phyloP scores from a whole-genome alignment of 1,140 invertebrate species.

The Zeugodacus cucurbitae region DNA sequence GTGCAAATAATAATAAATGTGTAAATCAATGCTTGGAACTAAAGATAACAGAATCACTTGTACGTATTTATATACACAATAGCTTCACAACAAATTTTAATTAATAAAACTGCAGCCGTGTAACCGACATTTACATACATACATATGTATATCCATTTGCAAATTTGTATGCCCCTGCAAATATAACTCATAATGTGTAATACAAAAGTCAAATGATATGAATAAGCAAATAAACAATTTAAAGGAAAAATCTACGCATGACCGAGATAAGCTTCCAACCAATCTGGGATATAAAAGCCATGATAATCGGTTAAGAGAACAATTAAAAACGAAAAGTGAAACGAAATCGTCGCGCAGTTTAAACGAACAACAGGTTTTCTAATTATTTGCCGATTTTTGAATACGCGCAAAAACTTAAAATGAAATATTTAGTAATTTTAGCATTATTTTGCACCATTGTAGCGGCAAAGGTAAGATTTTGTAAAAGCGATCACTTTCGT shows the following conservation, averaged over 20 bases:
- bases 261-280: neutral
- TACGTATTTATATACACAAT: neutral
- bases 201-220: neutral
- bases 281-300: neutral
- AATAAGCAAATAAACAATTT: neutral
- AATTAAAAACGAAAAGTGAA: neutral
- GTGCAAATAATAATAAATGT: slow-evolving; percentile 9
- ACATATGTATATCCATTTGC: neutral
- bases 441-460: neutral
- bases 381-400: neutral
- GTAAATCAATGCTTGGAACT: neutral
- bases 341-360: neutral
- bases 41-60: neutral
- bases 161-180: neutral
- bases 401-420: neutral
- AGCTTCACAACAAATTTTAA: neutral
- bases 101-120: neutral
- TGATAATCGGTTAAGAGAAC: neutral
- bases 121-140: too few relatives aligned
- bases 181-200: neutral
- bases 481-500: neutral
- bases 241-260: neutral
- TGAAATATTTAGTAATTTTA: neutral
- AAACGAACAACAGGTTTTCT: neutral
- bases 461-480: neutral